phyloP scores from a whole-genome alignment of 2,888 invertebrate genomes.

The Caenorhabditis japonica region DNA sequence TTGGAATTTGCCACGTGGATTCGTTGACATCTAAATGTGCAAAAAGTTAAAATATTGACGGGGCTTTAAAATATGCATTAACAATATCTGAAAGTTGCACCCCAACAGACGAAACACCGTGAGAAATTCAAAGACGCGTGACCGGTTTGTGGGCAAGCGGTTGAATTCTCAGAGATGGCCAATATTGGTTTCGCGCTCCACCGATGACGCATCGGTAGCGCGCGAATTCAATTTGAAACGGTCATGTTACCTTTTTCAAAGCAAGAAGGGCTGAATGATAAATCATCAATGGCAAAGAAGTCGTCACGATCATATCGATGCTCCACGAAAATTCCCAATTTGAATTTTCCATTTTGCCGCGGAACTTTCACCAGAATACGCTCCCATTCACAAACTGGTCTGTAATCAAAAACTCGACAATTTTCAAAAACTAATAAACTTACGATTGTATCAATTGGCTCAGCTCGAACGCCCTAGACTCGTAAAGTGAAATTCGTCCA shows the following conservation, averaged over 20 bases:
- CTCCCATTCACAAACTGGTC: slow-evolving; percentile 34
- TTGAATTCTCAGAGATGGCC: too few species aligned
- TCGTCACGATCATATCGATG: slow-evolving; percentile 3
- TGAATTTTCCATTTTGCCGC: slow-evolving; percentile 31
- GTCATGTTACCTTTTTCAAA: slow-evolving; percentile 26
- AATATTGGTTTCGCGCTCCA: too few species aligned
- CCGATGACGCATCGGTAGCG: too few species aligned
- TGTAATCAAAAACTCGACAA: neutral
- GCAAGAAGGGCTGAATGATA: slow-evolving; percentile 43
- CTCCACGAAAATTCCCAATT: slow-evolving; percentile 39
- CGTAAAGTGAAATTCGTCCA: slow-evolving; percentile 25
- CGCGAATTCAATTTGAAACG: neutral
- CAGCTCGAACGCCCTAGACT: slow-evolving; percentile 7
- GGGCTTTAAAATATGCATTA: too few species aligned
- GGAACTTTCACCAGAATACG: slow-evolving; percentile 17
- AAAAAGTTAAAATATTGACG: too few species aligned
- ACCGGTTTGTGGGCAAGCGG: too few species aligned
- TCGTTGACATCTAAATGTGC: slow-evolving; percentile 16
- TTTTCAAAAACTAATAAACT: neutral
- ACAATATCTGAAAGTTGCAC: too few species aligned
- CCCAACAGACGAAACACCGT: too few species aligned
- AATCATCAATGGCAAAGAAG: slow-evolving; percentile 41
- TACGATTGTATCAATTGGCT: neutral
- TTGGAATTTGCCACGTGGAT: slow-evolving; percentile 33
- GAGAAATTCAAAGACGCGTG: too few species aligned